phyloP scores from a whole-genome alignment of 2,113 vertebrate species.

The Stigmatopora argus region DNA sequence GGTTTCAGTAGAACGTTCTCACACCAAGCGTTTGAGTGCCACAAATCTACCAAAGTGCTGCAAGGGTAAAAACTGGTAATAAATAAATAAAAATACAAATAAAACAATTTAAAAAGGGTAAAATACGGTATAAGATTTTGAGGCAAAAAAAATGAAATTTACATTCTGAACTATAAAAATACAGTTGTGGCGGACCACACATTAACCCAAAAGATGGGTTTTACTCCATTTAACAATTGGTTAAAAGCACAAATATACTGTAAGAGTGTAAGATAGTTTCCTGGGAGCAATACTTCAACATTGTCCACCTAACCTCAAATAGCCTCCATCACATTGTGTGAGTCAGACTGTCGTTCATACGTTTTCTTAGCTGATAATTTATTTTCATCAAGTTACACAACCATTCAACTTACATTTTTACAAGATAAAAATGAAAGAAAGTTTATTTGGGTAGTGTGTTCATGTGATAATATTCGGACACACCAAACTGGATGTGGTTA shows the following conservation, averaged over 20 bases:
- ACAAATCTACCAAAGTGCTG: background rate
- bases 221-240: background rate
- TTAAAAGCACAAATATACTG: background rate
- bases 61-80: background rate
- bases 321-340: background rate
- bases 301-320: background rate
- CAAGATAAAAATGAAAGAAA: background rate
- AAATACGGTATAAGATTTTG: background rate
- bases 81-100: no score
- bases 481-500: background rate
- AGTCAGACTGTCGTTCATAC: background rate
- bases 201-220: background rate
- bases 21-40: background rate
- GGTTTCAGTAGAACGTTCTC: background rate
- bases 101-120: no score
- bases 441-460: background rate
- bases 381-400: background rate
- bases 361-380: background rate
- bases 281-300: background rate
- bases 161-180: background rate
- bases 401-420: background rate
- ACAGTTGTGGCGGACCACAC: background rate
- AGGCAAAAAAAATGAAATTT: background rate
- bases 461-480: background rate
- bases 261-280: background rate